Evolutionary conservation across 2,888 invertebrate genomes (phyloP), one percentile per base, ranked within the genome.

Genomic region (Plebejus anna): DNA sequence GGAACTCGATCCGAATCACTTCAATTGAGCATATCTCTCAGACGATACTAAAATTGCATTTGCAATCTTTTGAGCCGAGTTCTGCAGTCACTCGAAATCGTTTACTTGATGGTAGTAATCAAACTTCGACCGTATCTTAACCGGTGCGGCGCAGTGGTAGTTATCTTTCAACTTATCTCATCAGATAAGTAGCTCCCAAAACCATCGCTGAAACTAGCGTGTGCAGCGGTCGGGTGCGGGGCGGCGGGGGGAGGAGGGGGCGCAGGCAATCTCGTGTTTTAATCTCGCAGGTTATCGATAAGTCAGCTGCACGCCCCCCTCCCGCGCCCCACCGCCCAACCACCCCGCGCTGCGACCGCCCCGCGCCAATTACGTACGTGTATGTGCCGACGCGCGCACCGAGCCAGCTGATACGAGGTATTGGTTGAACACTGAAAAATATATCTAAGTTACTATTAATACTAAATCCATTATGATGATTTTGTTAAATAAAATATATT

Each of bases 231-330:
- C 22, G 70, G 16, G 42, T 22, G n/a, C n/a, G 70, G 36, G 7
- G 11, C 22, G 38, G n/a, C 5, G 38, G 70, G n/a, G 70, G 1
- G 71, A n/a, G 71, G 13, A 16, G 32, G 38, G 42, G n/a, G 71
- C 7, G n/a, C 36, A 71, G 71, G 71, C 71, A 71, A 71, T 71
- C 71, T 71, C 71, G 71, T 71, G 71, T 71, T 71, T 66, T 71
- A 71, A 71, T 71, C 71, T 71, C 71, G 38, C 38, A 38, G 71
- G 42, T 42, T 71, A 71, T 71, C 71, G 71, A 66, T 66, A 66
- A 66, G 66, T 71, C 71, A 71, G 71, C 38, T 71, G 71, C 71
- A 71, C 22, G 70, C 70, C n/a, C 9, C 71, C 22, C 32, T 13
- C 32, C 32, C 22, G 22, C n/a, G 5, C n/a, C 59, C 59, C 22